Evolutionary conservation across 2,888 invertebrate genomes (phyloP), one percentile per base, ranked within the genome.

Genomic region (Uloborus plumipes): DNA sequence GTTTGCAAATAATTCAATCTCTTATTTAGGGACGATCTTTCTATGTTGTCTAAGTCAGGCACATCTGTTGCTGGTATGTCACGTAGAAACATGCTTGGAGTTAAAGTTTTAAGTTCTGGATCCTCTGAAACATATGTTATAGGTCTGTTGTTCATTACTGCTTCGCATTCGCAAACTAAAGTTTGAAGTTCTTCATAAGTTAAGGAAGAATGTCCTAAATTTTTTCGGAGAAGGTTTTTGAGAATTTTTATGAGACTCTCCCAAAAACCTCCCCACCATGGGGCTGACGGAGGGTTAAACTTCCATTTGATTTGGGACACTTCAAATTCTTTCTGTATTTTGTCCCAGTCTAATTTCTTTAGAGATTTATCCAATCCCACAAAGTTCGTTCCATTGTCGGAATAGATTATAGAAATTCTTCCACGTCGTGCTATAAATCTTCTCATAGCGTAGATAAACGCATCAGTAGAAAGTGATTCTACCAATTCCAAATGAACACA

Each of bases 231-330:
- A 31, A 77, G 47, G 55, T 69, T 49, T 58, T 70, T 70, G 7
- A 67, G 22, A 18, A 67, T 61, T 22, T 61, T 50, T 51, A 76
- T 53, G 15, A 67, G 22, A 16, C 67, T 2, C 39, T 77, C 47
- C 53, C 64, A 70, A 47, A 77, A 77, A 0, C 77, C 77, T 53
- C 70, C 76, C 70, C 70, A 77, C 49, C 70, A 77, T 58, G 69
- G 62, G 26, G 75, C 18, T 16, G 67, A 50, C 7, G 31, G 61
- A 13, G 69, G 69, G 26, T 61, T 76, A 67, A 76, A 76, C 18
- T 69, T 76, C 76, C 76, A 76, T 20, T 18, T 13, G 16, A 69
- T 69, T 14, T 26, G 7, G 15, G 55, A 39, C 0, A 65, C 65
- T 22, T 55, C 39, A 65, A 59, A 65, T 26, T 58, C 58, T 15